Percentiles rank a stretch among this genome's conserved stretches.
Conservation (phyloP, 2,888 invertebrate genomes). For the Xylophagus ater region DNA sequence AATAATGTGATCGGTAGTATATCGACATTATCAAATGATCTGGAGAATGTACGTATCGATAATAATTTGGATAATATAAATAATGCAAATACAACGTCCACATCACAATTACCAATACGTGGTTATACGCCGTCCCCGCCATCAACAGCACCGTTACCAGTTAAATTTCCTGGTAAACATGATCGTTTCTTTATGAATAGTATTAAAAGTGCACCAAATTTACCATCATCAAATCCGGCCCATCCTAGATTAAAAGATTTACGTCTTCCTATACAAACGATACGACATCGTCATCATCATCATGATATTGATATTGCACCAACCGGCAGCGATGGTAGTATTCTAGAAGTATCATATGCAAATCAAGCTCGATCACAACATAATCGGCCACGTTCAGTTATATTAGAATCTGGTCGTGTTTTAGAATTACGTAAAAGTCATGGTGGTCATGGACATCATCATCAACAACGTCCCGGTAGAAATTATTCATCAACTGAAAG, state of each 20-base stretch:
- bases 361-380: constrained; percentile 47
- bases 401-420: constrained; percentile 55
- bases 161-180: constrained; percentile 63
- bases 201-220: constrained; percentile 68
- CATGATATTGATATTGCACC: constrained; percentile 51
- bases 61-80: constrained; percentile 43
- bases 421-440: constrained; percentile 62
- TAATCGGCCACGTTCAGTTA: constrained; percentile 51
- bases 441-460: constrained; percentile 32
- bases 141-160: constrained; percentile 71
- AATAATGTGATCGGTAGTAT: constrained; percentile 20
- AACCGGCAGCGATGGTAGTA: constrained; percentile 49
- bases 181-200: constrained; percentile 53
- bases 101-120: constrained; percentile 52
- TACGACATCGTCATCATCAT: constrained; percentile 41
- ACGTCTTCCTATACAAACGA: constrained; percentile 59
- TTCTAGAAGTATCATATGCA: constrained; percentile 46
- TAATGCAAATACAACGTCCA: constrained; percentile 38
- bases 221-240: constrained; percentile 55
- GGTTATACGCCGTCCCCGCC: constrained; percentile 74
- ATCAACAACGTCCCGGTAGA: constrained; percentile 26
- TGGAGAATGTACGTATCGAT: constrained; percentile 51
- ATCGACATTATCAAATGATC: constrained; percentile 36
- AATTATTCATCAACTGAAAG: constrained; percentile 62
- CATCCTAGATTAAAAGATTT: constrained; percentile 62